Conservation (phyloP, 2,797 vertebrate species). For the Enteromius radiatus region DNA sequence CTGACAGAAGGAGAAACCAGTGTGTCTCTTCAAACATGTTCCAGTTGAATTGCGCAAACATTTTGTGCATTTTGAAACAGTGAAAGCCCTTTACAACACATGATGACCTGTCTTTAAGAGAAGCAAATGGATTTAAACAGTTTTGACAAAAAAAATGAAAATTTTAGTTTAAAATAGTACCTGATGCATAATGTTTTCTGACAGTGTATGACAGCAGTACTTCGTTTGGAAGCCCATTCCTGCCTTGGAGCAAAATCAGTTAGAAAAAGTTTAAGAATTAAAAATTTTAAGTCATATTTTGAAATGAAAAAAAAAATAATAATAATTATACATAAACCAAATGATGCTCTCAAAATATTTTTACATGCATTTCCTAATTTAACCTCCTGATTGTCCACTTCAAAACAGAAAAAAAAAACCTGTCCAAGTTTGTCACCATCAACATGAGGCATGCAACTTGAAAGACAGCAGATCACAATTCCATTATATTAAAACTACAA, state of each 20-base stretch:
- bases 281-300: not conserved
- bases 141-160: not conserved
- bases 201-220: not conserved
- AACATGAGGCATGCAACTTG: not conserved
- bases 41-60: not conserved
- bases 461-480: not conserved
- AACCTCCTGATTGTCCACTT: no score
- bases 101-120: conserved; percentile 12
- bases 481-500: not conserved
- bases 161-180: not conserved
- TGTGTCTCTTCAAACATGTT: conserved; percentile 49
- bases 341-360: not conserved
- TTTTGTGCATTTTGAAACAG: conserved; percentile 25
- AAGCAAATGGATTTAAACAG: conserved; percentile 20
- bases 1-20: conserved; percentile 50
- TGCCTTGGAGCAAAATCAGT: not conserved
- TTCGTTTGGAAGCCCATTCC: not conserved
- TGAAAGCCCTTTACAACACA: conserved; percentile 5
- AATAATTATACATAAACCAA: not conserved
- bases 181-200: conserved; percentile 10
- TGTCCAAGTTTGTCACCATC: not conserved
- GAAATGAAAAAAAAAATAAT: no score
- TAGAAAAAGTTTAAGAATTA: not conserved
- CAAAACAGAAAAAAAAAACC: not conserved
- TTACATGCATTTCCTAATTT: not conserved